Conservation (phyloP, 2,888 invertebrate species). For the Hemaris fuciformis region DNA sequence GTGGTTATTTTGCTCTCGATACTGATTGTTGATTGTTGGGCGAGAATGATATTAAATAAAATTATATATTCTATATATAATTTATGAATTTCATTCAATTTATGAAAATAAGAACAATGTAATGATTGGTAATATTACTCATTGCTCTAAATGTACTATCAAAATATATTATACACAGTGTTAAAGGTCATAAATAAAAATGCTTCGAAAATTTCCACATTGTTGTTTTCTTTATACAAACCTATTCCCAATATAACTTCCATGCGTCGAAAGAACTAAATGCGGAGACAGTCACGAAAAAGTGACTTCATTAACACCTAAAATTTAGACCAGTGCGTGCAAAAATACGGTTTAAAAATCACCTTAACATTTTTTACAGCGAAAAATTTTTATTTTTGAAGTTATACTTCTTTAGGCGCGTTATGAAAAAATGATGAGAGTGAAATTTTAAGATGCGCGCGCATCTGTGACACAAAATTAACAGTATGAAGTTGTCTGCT, state of each 20-base stretch:
- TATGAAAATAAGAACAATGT: slow-evolving; percentile 80
- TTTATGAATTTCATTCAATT: slow-evolving; percentile 79
- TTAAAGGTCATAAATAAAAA: slow-evolving; percentile 82
- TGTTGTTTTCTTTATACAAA: slow-evolving; percentile 54
- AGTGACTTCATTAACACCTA: too few relatives aligned
- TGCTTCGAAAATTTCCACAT: slow-evolving; percentile 80
- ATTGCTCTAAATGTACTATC: slow-evolving; percentile 83
- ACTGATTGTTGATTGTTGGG: slow-evolving; percentile 79
- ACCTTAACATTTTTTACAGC: too few relatives aligned
- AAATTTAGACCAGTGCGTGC: too few relatives aligned
- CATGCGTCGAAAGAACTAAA: too few relatives aligned
- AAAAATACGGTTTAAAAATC: too few relatives aligned
- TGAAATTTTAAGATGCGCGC: too few relatives aligned
- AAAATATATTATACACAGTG: slow-evolving; percentile 83
- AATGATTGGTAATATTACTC: slow-evolving; percentile 82
- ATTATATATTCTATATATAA: slow-evolving; percentile 78
- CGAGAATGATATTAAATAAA: slow-evolving; percentile 72
- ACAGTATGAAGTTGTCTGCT: too few relatives aligned
- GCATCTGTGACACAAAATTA: too few relatives aligned
- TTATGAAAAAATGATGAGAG: too few relatives aligned
- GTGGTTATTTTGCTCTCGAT: slow-evolving; percentile 46
- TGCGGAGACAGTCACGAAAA: too few relatives aligned
- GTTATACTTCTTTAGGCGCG: too few relatives aligned
- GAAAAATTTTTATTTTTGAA: too few relatives aligned
- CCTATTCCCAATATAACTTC: not conserved